Conservation (phyloP, 2,113 vertebrate species). For the Aspidoscelis tigris region DNA sequence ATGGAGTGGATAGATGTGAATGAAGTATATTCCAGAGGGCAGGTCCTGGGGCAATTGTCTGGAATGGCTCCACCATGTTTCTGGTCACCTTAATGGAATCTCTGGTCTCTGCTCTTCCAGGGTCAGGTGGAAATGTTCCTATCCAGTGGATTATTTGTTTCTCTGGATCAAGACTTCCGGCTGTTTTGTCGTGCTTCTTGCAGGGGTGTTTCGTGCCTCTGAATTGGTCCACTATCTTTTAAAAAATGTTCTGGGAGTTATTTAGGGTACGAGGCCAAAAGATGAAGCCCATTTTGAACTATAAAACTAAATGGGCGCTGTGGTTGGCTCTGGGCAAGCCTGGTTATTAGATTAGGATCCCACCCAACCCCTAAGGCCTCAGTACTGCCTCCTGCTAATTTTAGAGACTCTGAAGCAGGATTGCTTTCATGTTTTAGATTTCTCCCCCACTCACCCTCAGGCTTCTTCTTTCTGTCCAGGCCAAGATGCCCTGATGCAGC, state of each 20-base stretch:
- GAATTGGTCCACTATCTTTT: not conserved
- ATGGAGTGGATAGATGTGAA: no score
- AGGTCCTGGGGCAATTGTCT: no score
- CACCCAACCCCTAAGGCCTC: no score
- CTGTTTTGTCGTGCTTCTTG: not conserved
- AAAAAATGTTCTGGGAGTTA: not conserved
- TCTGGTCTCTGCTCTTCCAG: not conserved
- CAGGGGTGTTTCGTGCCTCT: not conserved
- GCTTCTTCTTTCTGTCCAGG: conserved; percentile 37
- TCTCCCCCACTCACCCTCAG: not conserved
- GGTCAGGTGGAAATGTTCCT: no score
- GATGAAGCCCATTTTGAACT: not conserved
- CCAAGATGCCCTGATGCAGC: conserved; percentile 58
- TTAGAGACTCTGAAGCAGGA: not conserved
- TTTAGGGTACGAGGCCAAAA: not conserved
- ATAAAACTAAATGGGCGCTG: not conserved
- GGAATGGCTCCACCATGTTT: no score
- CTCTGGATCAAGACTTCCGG: not conserved
- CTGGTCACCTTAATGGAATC: not conserved
- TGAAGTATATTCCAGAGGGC: no score
- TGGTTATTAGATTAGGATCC: conserved; percentile 22
- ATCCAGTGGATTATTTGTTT: not conserved
- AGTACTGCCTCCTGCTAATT: conserved; percentile 46
- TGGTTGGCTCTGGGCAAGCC: not conserved
- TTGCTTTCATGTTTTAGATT: not conserved